These are phyloP conservation scores for Oenanthe oenanthe DNA, from an alignment of 2,113 vertebrate species.

Conservation along the genomic window DNA sequence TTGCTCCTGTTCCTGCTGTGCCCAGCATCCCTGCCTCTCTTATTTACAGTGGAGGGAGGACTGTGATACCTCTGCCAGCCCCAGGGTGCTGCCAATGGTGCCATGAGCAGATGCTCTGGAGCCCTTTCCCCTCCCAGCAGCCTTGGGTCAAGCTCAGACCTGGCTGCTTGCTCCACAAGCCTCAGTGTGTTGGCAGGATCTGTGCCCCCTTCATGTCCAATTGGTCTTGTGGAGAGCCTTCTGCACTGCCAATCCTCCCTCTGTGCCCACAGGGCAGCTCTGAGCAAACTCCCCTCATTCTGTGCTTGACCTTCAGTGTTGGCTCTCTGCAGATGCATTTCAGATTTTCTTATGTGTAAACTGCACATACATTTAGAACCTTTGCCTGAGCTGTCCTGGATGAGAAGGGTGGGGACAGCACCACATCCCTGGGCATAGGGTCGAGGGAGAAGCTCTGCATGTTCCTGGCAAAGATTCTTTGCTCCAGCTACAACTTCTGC, in stretches of 20 bases:
- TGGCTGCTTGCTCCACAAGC: not conserved
- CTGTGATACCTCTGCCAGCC: not conserved
- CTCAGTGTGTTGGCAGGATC: not conserved
- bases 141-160: not conserved
- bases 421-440: not conserved
- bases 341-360: not conserved
- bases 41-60: not conserved
- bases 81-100: rapidly evolving
- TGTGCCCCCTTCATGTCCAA: not conserved
- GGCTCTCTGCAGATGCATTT: not conserved
- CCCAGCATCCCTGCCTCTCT: not conserved
- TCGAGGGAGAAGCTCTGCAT: not conserved
- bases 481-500: not conserved
- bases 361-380: not conserved
- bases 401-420: not conserved
- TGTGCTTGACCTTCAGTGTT: not conserved
- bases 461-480: not conserved
- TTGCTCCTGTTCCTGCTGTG: not conserved
- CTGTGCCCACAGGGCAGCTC: not conserved
- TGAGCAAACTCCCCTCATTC: not conserved
- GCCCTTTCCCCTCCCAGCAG: not conserved
- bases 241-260: not conserved
- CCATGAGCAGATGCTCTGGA: not conserved
- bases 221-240: not conserved
- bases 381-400: not conserved